These are phyloP conservation scores for Gymnocheta viridis DNA, from an alignment of 2,888 invertebrate genomes.

Conservation along the genomic window DNA sequence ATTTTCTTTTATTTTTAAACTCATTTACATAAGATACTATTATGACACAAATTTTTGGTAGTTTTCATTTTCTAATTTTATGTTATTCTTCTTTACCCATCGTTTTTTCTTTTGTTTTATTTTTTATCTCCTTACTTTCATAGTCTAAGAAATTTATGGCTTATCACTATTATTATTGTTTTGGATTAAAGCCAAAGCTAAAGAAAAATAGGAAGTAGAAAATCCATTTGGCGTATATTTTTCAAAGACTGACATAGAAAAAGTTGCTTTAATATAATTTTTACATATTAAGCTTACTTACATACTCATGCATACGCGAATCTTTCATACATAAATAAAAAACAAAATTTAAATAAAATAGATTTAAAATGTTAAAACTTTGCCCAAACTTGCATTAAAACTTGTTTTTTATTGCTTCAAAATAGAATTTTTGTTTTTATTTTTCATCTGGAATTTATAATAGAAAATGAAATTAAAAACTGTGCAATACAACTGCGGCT, in stretches of 20 bases:
- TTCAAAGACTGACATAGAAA: conserved; percentile 28
- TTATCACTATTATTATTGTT: conserved; percentile 70
- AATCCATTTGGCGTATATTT: conserved; percentile 63
- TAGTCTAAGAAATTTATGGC: conserved; percentile 70
- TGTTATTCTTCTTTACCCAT: conserved; percentile 30
- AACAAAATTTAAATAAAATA: conserved; percentile 59
- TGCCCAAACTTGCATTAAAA: conserved; percentile 70
- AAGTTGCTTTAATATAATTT: conserved; percentile 43
- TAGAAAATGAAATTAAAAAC: conserved; percentile 67
- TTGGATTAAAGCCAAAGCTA: conserved; percentile 68
- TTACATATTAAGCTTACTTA: conserved; percentile 10
- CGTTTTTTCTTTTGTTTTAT: conserved; percentile 8
- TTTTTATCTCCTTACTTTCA: conserved; percentile 23
- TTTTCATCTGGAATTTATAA: conserved; percentile 46
- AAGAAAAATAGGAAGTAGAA: conserved; percentile 63
- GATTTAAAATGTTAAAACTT: conserved; percentile 67
- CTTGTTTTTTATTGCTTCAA: conserved; percentile 63
- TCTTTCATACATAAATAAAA: background rate
- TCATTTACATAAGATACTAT: conserved; percentile 63
- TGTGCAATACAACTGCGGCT: conserved; percentile 29
- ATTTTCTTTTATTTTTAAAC: conserved; percentile 23
- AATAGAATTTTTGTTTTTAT: conserved; percentile 30
- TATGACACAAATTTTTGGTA: conserved; percentile 59
- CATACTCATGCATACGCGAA: background rate
- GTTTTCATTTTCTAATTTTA: conserved; percentile 61